Percentiles rank a stretch among this genome's conserved stretches.
phyloP scores from a whole-genome alignment of 2,113 vertebrate species.

The Alosa alosa region DNA sequence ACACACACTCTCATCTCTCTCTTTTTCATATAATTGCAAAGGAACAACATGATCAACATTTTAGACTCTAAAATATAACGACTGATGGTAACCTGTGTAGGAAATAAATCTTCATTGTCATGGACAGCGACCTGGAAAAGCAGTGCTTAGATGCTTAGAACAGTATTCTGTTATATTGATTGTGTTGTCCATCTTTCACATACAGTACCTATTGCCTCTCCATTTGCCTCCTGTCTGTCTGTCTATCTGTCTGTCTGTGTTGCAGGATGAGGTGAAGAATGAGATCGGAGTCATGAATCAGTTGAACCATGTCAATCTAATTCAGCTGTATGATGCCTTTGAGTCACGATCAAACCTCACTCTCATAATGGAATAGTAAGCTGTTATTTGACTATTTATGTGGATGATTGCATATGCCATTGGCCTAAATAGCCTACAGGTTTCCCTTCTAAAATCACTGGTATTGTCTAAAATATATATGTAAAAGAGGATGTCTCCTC shows the following conservation, averaged over 20 bases:
- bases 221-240: background rate
- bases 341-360: constrained; percentile 80
- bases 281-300: constrained; percentile 90
- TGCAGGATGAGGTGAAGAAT: constrained; percentile 86
- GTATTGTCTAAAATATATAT: too few species aligned
- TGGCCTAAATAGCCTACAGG: background rate
- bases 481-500: too few species aligned
- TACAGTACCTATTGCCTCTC: background rate
- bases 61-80: background rate
- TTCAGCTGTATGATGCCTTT: constrained; percentile 90
- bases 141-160: background rate
- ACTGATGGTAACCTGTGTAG: background rate
- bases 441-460: background rate
- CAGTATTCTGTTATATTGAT: background rate
- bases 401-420: background rate
- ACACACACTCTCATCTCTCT: background rate
- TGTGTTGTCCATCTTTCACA: background rate
- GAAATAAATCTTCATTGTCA: background rate
- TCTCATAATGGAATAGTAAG: constrained; percentile 89
- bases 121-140: background rate
- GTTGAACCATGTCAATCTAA: constrained; percentile 82
- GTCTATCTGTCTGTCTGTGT: background rate
- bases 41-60: background rate
- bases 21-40: background rate
- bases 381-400: constrained; percentile 32